A percentile compares a stretch with the other conserved stretches of the same genome.
Evolutionary conservation across 2,888 invertebrate genomes (phyloP).

Genomic region (Eupeodes latifasciatus): DNA sequence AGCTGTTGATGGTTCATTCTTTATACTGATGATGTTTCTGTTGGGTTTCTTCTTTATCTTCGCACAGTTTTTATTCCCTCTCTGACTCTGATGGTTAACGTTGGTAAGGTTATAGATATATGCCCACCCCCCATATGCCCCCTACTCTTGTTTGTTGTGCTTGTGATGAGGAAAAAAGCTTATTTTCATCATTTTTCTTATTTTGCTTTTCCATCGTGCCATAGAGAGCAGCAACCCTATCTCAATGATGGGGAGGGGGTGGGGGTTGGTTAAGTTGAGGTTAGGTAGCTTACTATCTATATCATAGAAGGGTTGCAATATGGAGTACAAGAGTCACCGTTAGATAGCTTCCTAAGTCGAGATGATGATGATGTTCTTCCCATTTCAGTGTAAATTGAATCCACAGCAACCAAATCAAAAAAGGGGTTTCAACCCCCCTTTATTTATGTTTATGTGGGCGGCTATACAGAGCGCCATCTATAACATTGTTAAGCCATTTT

Average conservation of each 20-base stretch:
- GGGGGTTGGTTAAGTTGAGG: not conserved
- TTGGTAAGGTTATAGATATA: not conserved
- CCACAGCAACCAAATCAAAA: slow-evolving; percentile 11
- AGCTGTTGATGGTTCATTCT: slow-evolving; percentile 41
- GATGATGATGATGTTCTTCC: slow-evolving; percentile 34
- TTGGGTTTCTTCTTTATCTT: slow-evolving; percentile 36
- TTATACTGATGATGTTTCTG: slow-evolving; percentile 40
- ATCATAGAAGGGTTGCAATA: slow-evolving; percentile 58
- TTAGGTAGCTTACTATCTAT: slow-evolving; percentile 25
- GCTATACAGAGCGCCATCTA: slow-evolving; percentile 60
- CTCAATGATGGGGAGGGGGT: too few relatives aligned
- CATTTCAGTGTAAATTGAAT: slow-evolving; percentile 52
- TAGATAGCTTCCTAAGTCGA: slow-evolving; percentile 45
- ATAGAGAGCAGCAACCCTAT: not conserved
- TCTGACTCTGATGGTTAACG: too few relatives aligned
- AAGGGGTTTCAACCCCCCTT: not conserved
- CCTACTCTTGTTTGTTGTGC: not conserved
- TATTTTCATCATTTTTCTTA: slow-evolving; percentile 70
- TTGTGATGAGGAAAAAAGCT: slow-evolving; percentile 52
- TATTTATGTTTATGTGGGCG: slow-evolving; percentile 73
- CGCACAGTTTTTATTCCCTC: not conserved
- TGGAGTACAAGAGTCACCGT: slow-evolving; percentile 1
- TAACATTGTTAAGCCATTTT: slow-evolving; percentile 57
- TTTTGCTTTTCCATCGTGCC: not conserved
- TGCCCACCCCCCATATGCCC: not conserved